These are phyloP conservation scores for Pentamera pediparva DNA, from an alignment of 53 echinoderm and acorn worm species.

Conservation along the genomic window DNA sequence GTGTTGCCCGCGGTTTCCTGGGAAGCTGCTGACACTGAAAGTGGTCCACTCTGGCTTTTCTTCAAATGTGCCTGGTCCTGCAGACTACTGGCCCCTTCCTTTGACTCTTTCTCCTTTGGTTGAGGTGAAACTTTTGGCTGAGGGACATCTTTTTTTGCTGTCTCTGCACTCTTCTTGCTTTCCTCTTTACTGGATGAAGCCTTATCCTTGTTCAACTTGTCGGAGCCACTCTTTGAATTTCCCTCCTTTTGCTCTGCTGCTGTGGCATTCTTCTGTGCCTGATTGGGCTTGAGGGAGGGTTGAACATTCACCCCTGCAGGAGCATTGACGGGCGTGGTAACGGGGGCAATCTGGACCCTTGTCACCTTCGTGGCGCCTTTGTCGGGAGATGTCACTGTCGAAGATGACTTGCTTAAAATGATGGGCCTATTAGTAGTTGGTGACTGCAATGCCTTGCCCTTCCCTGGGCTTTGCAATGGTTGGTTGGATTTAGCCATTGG, in stretches of 20 bases:
- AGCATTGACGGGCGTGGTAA: conserved; percentile 12
- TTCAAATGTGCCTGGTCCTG: background rate
- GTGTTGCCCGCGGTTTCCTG: background rate
- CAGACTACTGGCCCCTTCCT: too few relatives aligned
- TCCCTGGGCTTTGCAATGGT: conserved; percentile 53
- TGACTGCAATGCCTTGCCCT: conserved; percentile 42
- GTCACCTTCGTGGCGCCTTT: conserved; percentile 79
- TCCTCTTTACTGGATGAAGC: background rate
- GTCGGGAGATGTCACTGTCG: conserved; percentile 75
- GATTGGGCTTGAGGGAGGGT: background rate
- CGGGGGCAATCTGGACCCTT: conserved; percentile 50
- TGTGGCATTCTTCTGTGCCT: background rate
- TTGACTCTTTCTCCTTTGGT: background rate
- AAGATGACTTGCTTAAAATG: conserved; percentile 74
- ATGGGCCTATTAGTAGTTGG: conserved; percentile 65
- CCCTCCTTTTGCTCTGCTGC: background rate
- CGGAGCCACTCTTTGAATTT: background rate
- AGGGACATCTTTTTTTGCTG: background rate
- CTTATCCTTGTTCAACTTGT: too few relatives aligned
- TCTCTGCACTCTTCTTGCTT: background rate
- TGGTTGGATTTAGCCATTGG: background rate
- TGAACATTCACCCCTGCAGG: background rate
- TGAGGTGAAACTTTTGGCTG: too few relatives aligned
- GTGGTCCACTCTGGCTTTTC: background rate
- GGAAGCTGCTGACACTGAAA: background rate